Evolutionary conservation across 2,113 vertebrate species (phyloP), one percentile per base, ranked within the genome.

Genomic region (Lasiurus cinereus): DNA sequence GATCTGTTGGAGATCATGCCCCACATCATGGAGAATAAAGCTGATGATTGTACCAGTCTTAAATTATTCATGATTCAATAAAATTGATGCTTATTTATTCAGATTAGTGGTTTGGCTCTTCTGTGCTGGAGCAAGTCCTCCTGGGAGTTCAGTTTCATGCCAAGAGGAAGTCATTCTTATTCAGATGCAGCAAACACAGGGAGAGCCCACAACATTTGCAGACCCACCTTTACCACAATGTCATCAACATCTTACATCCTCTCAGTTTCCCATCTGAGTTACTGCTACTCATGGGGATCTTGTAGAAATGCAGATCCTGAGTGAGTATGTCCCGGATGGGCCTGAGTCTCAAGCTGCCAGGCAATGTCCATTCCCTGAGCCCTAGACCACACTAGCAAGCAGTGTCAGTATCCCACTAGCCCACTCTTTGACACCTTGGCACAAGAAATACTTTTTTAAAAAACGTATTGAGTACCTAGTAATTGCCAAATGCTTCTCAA

Each of bases 1-100:
- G 98, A 97, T 98, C 98, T 97, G 96, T 98, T 97, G 97, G 98
- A 98, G 98, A 98, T 98, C 98, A 98, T 97, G 97, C 97, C 91
- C 97, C 93, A 76, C 97, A 97, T 98, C 98, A 98, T 98, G 96
- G 98, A 98, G 98, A 98, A 98, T 98, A 98, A 99, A 99, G 98
- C 98, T 98, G 98, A 99, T 99, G 99, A 99, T 99, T 99, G 99
- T 99, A 99, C 98, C 99, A 98, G 99, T 99, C 99, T 99, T 99
- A 99, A 99, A 99, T 99, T 99, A 99, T 99, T 99, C 99, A 99
- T 99, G 98, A 99, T 99, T 99, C 98, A 99, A 99, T 99, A 99
- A 99, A 99, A 99, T 98, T 97, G 98, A 99, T 99, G 98, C 99
- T 99, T 99, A 99, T 99, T 99, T 99, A 99, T 99, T 98, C 98